phyloP scores from a whole-genome alignment of 2,113 vertebrate genomes.

The Gnathonemus longibarbis region DNA sequence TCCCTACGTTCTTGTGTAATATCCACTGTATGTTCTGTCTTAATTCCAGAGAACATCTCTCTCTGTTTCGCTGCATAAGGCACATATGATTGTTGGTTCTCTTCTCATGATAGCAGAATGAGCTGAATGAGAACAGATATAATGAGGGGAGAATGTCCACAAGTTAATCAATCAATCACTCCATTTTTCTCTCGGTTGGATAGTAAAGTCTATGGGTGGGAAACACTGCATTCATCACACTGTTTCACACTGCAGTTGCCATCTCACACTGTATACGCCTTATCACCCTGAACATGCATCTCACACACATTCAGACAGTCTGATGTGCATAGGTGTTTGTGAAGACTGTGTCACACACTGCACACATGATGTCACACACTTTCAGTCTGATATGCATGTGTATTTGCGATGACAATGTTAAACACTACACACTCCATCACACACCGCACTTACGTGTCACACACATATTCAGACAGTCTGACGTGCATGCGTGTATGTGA shows the following conservation, averaged over 20 bases:
- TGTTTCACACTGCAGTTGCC: slow-evolving; percentile 26
- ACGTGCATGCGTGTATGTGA: too few relatives aligned
- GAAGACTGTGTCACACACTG: too few relatives aligned
- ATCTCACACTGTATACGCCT: slow-evolving; percentile 31
- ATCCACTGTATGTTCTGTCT: background rate
- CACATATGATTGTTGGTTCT: background rate
- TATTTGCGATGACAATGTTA: background rate
- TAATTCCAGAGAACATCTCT: background rate
- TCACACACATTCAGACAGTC: slow-evolving; percentile 43
- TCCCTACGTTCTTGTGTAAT: background rate
- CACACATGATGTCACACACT: background rate
- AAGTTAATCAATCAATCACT: background rate
- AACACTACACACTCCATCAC: background rate
- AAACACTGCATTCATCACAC: background rate
- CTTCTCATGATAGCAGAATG: too few relatives aligned
- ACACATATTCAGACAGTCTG: background rate
- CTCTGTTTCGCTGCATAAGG: background rate
- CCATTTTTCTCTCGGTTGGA: background rate
- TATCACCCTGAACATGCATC: background rate
- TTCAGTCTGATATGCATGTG: background rate
- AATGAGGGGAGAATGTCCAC: background rate
- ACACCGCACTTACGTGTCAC: background rate
- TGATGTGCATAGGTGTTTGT: background rate
- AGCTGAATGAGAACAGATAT: too few relatives aligned
- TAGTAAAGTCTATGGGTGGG: slow-evolving; percentile 32